Evolutionary conservation across 2,113 vertebrate species (phyloP), one percentile per base, ranked within the genome.

Genomic region (Seriola aureovittata): DNA sequence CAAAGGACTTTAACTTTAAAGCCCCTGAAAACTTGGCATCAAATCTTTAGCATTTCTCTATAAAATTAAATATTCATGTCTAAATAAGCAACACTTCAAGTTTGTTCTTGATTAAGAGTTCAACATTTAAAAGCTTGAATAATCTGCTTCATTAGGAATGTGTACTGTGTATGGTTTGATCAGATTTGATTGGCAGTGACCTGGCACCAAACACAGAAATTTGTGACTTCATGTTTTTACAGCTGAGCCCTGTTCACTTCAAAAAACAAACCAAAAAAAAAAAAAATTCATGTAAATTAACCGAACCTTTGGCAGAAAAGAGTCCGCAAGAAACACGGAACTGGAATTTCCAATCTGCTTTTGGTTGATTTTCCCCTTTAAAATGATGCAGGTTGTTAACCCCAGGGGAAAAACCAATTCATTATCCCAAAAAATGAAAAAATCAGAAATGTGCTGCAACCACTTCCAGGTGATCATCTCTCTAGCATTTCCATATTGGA

Each of bases 401-500:
- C 81, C 75, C 79, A 71, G 55, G 84, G 85, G 88, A 86, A 73
- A 80, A 85, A 82, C 46, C 59, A 88, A 88, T 93, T 88, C 74
- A 90, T 92, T 87, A 87, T 67, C 23, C 36, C 50, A n/a, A n/a
- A 60, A 60, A 84, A 78, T 82, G 64, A 62, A 92, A 75, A 81
- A 86, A 90, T 90, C 75, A 32, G 55, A 90, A 69, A 78, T 52
- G 71, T 29, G 19, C 75, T 19, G 70, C 74, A 54, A 36, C 70
- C 25, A 71, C 86, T 93, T 93, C 88, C 89, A 89, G 87, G 92
- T 93, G 89, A 93, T 92, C 88, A 92, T 94, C 84, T 92, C 75
- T 40, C 50, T 66, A 14, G 66, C 78, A 89, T 94, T 81, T 93
- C 79, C 85, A 91, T 92, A 94, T 92, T 85, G 83, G 85, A 89